Evolutionary conservation across 2,113 vertebrate species (phyloP), one percentile per base, ranked within the genome.

Genomic region (Rhinopithecus roxellana): DNA sequence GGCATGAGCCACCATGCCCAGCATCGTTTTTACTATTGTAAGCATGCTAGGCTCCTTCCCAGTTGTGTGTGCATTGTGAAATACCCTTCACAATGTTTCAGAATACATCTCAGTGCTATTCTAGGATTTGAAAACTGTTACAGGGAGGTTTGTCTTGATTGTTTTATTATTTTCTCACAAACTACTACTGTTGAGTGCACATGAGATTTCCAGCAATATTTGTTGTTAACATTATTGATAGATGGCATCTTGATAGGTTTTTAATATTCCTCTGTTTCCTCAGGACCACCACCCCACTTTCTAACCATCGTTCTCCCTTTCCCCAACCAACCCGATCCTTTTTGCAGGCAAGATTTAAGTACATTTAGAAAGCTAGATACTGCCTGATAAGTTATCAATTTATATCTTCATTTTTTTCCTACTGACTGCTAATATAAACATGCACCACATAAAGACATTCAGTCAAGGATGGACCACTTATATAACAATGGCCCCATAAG

Each of bases 81-180:
- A 45, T 35, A 35, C n/a, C 50, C 17, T 22, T 40, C 7, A 16
- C 35, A 18, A 1, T 43, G 12, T 17, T 0, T 25, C 0, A n/a
- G 25, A 38, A 43, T 43, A 25, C 27, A 22, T 25, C n/a, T 43
- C 38, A 30, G 14, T 25, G 32, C 67, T 52, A 5, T 14, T 61
- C 30, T n/a, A 43, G 30, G 18, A 38, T 79, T 79, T 35, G 12
- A 45, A 70, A 70, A 4, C 43, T 70, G 23, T 38, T 61, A 35
- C 22, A 0, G 2, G 52, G 16, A 52, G 17, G 35, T 14, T 78
- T 75, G 23, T 30, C 20, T 55, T 32, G n/a, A 17, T n/a, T 25
- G 1, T 35, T 35, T 4, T 35, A 10, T 9, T n/a, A 23, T 32
- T 81, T 81, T 74, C 70, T 84, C 55, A 12, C 0, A 20, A 35